Evolutionary conservation across 92 coral and sea anemone genomes (phyloP).

Genomic region (Siderastrea siderea): DNA sequence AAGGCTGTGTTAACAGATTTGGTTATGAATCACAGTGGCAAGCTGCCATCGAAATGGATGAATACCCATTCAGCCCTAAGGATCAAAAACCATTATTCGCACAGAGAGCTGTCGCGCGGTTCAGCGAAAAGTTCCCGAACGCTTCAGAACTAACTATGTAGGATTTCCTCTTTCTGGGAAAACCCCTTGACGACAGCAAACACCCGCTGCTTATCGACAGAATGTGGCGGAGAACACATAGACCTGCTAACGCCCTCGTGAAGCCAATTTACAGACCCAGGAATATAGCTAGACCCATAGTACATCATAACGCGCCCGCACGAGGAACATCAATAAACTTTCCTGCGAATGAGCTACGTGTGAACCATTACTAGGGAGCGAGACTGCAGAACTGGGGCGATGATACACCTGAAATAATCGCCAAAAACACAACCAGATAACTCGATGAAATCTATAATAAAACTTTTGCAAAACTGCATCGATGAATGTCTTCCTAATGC

Average conservation of each 20-base stretch:
- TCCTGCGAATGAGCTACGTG: conserved; percentile 39
- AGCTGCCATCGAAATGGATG: conserved; percentile 73
- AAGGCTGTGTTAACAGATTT: conserved; percentile 48
- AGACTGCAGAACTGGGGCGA: conserved; percentile 84
- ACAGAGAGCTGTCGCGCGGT: conserved; percentile 25
- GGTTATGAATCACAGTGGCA: conserved; percentile 57
- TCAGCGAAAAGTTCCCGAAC: conserved; percentile 10
- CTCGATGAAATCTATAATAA: conserved; percentile 53
- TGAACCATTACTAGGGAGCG: conserved; percentile 88
- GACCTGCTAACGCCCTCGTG: conserved; percentile 62
- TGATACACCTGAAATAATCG: conserved; percentile 69
- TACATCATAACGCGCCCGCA: conserved; percentile 57
- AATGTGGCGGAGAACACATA: conserved; percentile 64
- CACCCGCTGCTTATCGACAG: conserved; percentile 72
- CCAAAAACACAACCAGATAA: conserved; percentile 55
- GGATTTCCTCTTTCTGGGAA: conserved; percentile 74
- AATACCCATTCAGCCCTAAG: conserved; percentile 65
- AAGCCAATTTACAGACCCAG: conserved; percentile 70
- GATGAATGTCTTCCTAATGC: conserved; percentile 6
- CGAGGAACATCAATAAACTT: conserved; percentile 29
- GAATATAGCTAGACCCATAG: conserved; percentile 19
- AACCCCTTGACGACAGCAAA: conserved; percentile 58
- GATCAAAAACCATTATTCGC: conserved; percentile 51
- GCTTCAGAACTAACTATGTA: conserved; percentile 68
- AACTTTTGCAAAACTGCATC: conserved; percentile 46